These are phyloP conservation scores for Nomada lathburiana DNA, from an alignment of 2,888 invertebrate genomes.

Conservation along the genomic window DNA sequence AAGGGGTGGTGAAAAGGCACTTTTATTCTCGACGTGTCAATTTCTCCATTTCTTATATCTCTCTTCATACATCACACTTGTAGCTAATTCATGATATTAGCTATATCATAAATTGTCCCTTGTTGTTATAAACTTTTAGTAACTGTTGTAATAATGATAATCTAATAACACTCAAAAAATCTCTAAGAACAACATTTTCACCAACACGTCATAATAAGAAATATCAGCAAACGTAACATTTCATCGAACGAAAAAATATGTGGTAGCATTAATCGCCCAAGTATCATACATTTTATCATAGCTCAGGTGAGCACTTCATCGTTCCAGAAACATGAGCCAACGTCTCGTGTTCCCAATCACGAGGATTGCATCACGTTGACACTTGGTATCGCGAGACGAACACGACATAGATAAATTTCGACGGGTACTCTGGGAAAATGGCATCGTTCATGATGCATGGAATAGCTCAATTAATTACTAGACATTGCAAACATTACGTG, in stretches of 20 bases:
- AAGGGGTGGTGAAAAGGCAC: no score
- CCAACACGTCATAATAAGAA: background rate
- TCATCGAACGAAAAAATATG: background rate
- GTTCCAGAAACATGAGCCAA: background rate
- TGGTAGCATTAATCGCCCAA: background rate
- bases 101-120: no score
- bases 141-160: no score
- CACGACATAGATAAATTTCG: conserved; percentile 1
- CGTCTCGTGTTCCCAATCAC: background rate
- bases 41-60: no score
- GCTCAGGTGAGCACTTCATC: background rate
- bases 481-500: background rate
- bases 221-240: no score
- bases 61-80: no score
- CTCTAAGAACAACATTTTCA: no score
- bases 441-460: background rate
- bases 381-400: background rate
- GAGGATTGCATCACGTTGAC: background rate
- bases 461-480: conserved; percentile 42
- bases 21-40: no score
- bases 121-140: no score
- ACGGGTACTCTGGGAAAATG: background rate
- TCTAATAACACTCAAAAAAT: no score
- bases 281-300: conserved; percentile 13
- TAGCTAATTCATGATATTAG: no score